These are phyloP conservation scores for Dendrolimus kikuchii DNA, from an alignment of 1,140 invertebrate genomes.

Conservation along the genomic window DNA sequence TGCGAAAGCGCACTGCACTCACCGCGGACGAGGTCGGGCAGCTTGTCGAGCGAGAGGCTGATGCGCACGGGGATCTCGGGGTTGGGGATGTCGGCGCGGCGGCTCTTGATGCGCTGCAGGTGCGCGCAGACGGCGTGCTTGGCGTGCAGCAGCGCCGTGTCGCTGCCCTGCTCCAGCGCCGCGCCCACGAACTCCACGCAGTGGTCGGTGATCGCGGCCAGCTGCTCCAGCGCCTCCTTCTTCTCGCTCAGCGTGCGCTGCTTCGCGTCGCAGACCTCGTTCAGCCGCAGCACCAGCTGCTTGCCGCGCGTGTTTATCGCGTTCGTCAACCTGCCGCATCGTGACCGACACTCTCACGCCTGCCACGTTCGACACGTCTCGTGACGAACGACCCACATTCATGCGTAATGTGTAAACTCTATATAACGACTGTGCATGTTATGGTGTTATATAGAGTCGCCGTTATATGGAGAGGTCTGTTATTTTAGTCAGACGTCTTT, in stretches of 20 bases:
- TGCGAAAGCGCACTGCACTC: conserved; percentile 27
- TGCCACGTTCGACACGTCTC: too few relatives aligned
- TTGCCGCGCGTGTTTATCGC: conserved; percentile 87
- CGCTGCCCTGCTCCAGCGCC: conserved; percentile 84
- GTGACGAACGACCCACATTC: too few relatives aligned
- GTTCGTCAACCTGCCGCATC: conserved; percentile 87
- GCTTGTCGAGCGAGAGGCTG: conserved; percentile 82
- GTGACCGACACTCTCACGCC: too few relatives aligned
- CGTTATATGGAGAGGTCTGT: too few relatives aligned
- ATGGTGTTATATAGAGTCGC: too few relatives aligned
- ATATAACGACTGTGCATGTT: too few relatives aligned
- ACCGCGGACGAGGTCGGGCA: conserved; percentile 85
- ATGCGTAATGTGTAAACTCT: too few relatives aligned
- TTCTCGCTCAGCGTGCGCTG: conserved; percentile 88
- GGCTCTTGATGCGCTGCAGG: conserved; percentile 84
- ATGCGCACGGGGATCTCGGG: conserved; percentile 88
- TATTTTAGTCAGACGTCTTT: too few relatives aligned
- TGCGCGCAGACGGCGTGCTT: conserved; percentile 84
- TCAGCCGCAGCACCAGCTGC: conserved; percentile 83
- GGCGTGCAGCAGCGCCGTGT: conserved; percentile 87
- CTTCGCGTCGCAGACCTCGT: conserved; percentile 87
- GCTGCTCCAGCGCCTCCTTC: conserved; percentile 83
- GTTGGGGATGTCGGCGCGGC: conserved; percentile 87
- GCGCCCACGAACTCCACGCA: conserved; percentile 87
- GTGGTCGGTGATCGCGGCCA: conserved; percentile 88